Conservation (phyloP, 2,797 vertebrate species). For the Spinibarbus caldwelli region DNA sequence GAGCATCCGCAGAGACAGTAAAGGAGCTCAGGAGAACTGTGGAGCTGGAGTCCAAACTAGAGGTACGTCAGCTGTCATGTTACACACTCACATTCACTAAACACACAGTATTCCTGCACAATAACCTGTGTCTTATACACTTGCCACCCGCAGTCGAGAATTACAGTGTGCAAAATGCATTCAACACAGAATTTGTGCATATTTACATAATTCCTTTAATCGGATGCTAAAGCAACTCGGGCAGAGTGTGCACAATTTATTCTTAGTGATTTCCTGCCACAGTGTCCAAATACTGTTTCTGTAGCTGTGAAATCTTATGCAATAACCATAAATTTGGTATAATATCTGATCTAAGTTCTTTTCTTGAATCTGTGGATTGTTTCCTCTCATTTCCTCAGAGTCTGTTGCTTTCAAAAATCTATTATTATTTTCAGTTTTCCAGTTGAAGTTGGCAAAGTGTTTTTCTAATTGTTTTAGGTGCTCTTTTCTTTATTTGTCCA, state of each 20-base stretch:
- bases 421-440: not conserved
- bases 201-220: slow-evolving; percentile 22
- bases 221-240: not conserved
- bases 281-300: not conserved
- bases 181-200: not conserved
- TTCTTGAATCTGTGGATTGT: not conserved
- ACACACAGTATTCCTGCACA: not conserved
- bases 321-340: not conserved
- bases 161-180: not conserved
- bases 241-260: not conserved
- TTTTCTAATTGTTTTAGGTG: no score
- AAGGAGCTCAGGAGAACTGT: slow-evolving; percentile 90
- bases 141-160: not conserved
- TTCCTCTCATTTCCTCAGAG: not conserved
- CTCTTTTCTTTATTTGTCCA: not conserved
- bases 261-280: not conserved
- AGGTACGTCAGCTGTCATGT: slow-evolving; percentile 76
- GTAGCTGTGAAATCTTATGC: not conserved
- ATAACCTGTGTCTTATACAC: not conserved
- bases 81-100: not conserved
- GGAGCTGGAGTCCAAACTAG: slow-evolving; percentile 93
- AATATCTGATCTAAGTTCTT: not conserved
- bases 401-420: not conserved
- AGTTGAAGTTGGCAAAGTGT: no score
- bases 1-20: slow-evolving; percentile 86